These are phyloP conservation scores for Myocastor coypus DNA, from an alignment of 2,113 vertebrate genomes.

Conservation along the genomic window DNA sequence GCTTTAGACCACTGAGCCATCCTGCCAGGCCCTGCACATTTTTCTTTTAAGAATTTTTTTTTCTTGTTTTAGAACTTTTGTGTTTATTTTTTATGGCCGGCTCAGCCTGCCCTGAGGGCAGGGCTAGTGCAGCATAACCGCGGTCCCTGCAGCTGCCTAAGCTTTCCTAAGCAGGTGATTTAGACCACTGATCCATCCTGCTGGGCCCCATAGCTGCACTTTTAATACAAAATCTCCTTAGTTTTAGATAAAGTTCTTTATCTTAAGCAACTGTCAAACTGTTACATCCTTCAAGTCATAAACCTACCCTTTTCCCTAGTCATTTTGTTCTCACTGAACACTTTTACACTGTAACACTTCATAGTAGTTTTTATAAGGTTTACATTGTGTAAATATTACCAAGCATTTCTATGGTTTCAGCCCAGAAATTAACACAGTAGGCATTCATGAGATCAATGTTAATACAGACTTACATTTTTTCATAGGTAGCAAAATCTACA, in stretches of 20 bases:
- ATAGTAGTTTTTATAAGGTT: neutral
- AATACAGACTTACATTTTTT: neutral
- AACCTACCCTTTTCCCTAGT: neutral
- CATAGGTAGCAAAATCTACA: constrained; percentile 34
- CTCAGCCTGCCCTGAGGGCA: no score
- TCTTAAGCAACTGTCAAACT: constrained; percentile 6
- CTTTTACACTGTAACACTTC: neutral
- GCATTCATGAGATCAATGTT: neutral
- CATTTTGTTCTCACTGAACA: neutral
- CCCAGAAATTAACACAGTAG: neutral
- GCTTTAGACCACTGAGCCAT: no score
- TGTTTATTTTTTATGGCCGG: no score
- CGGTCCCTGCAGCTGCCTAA: no score
- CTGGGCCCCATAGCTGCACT: neutral
- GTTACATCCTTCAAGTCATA: neutral
- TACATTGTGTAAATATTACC: constrained; percentile 28
- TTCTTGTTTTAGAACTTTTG: no score
- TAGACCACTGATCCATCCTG: no score
- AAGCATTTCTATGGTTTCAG: neutral
- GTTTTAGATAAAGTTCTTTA: neutral
- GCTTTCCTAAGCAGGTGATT: no score
- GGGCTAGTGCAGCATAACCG: no score
- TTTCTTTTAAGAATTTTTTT: no score
- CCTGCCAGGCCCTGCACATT: no score
- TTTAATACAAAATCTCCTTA: constrained; percentile 48